Percentiles rank a stretch among this genome's conserved stretches.
phyloP scores from a whole-genome alignment of 2,113 vertebrate genomes.

The Onychostoma macrolepis region DNA sequence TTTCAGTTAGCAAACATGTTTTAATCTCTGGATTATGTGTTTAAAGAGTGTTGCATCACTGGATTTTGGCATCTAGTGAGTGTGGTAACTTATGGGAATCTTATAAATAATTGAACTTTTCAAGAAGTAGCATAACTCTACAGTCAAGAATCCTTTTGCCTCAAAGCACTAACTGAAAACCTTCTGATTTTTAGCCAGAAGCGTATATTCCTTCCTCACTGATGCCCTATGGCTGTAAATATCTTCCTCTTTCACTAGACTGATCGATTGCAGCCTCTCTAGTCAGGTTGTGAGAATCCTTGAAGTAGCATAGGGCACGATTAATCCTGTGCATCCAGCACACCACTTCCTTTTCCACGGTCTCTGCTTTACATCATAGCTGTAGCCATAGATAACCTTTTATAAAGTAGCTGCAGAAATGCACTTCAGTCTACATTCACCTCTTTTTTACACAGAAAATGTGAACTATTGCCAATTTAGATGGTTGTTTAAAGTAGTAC shows the following conservation, averaged over 20 bases:
- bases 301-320: not conserved
- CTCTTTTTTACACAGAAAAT: not conserved
- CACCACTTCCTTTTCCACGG: not conserved
- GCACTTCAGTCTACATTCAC: not conserved
- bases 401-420: not conserved
- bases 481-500: not conserved
- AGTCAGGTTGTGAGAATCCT: not conserved
- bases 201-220: not conserved
- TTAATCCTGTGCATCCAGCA: not conserved
- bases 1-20: not conserved
- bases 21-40: not conserved
- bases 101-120: not conserved
- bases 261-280: not conserved
- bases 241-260: not conserved
- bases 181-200: not conserved
- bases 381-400: constrained; percentile 1
- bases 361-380: not conserved
- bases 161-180: not conserved
- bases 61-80: not conserved
- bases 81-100: not conserved
- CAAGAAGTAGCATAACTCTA: not conserved
- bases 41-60: not conserved
- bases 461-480: not conserved
- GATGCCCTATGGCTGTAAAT: not conserved
- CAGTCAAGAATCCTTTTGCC: not conserved